Conservation (phyloP, 2,113 vertebrate species). For the Phaethon lepturus region DNA sequence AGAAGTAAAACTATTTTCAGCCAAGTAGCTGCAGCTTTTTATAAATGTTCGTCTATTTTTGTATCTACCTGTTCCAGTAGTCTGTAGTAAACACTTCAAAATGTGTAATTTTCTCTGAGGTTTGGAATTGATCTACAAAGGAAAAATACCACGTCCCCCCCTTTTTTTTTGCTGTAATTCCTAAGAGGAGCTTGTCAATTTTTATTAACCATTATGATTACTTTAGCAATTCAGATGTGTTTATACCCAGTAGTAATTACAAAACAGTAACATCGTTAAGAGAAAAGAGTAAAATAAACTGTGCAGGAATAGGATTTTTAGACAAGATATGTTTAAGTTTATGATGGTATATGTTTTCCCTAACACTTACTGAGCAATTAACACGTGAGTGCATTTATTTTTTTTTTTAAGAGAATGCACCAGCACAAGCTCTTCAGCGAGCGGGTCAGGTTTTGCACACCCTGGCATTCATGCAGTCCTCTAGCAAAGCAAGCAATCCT, state of each 20-base stretch:
- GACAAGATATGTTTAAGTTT: background rate
- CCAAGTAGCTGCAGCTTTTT: constrained; percentile 4
- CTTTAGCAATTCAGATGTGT: background rate
- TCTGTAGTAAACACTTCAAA: constrained; percentile 24
- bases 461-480: background rate
- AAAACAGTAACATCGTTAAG: background rate
- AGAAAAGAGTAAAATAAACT: background rate
- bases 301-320: background rate
- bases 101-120: background rate
- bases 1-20: constrained; percentile 44
- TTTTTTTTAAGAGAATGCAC: background rate
- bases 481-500: background rate
- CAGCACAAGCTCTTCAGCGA: background rate
- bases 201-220: background rate
- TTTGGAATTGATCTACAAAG: background rate
- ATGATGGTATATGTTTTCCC: background rate
- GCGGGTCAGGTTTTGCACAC: background rate
- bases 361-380: background rate
- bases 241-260: background rate
- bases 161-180: background rate
- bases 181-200: background rate
- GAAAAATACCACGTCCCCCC: background rate
- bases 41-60: constrained; percentile 35
- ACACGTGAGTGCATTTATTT: background rate
- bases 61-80: background rate